Evolutionary conservation across 2,113 vertebrate genomes (phyloP), one percentile per base, ranked within the genome.

Genomic region (Pterocles gutturalis): DNA sequence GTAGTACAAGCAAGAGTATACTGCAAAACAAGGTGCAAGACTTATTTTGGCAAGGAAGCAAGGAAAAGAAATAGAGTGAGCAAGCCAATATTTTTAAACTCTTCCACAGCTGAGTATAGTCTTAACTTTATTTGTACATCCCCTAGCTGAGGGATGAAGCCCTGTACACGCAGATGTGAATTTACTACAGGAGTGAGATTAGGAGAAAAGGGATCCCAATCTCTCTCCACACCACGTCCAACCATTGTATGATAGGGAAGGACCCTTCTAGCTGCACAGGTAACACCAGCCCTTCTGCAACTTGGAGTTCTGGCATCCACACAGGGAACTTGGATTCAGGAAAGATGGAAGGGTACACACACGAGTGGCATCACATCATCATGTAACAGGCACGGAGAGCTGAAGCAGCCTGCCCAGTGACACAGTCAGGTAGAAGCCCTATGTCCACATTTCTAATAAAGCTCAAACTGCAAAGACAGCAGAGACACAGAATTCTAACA

Each of bases 191-290:
- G 5, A 24, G 0, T 38, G 29, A 31, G 26, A 38, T 8, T 0
- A 25, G 11, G 6, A 78, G 13, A 3, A 58, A 46, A 24, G 11
- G 19, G 19, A 53, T 13, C 22, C 16, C 17, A 38, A 0, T 4
- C 3, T 19, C 43, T 28, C 21, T 51, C 29, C 22, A n/a, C 3
- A 29, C 17, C 0, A 0, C 1, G 3, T 22, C 33, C 16, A 34
- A 10, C 1, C 24, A 5, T 9, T 4, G 1, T 4, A 2, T 2
- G 29, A 4, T 17, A 62, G 34, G 13, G 22, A 25, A n/a, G 28
- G 10, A 62, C 5, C 12, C 11, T 33, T 12, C 10, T 38, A n/a
- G 26, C 17, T 4, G 0, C 0, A 0, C 43, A 65, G 41, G 58
- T 4, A 3, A 13, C 53, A 12, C 6, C 36, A 72, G 43, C 21